Evolutionary conservation across 2,797 vertebrate genomes (phyloP).

Genomic region (Acomys russatus): DNA sequence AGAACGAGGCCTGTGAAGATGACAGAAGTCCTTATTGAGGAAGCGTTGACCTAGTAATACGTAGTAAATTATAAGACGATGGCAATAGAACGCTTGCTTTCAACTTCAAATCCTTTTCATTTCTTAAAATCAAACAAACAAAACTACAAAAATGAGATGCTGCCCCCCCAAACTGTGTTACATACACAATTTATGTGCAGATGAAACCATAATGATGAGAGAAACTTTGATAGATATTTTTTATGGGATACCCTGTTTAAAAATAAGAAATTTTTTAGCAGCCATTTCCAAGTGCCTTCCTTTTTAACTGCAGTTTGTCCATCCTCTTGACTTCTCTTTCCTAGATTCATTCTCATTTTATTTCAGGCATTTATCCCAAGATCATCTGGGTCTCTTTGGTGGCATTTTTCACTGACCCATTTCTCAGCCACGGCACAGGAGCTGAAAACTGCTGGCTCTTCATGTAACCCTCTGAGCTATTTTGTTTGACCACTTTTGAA

Average conservation of each 20-base stretch:
- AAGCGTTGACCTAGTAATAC: not conserved
- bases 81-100: slow-evolving; percentile 48
- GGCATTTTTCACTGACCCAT: not conserved
- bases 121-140: slow-evolving; percentile 37
- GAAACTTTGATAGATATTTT: not conserved
- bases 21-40: not conserved
- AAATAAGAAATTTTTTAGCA: not conserved
- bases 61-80: slow-evolving; percentile 17
- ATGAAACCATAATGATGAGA: not conserved
- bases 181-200: not conserved
- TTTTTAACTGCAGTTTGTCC: not conserved
- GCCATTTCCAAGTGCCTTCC: not conserved
- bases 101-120: not conserved
- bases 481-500: not conserved
- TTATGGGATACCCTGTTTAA: not conserved
- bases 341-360: not conserved
- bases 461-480: not conserved
- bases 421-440: too few relatives aligned
- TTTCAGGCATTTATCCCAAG: not conserved
- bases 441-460: not conserved
- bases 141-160: not conserved
- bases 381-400: not conserved
- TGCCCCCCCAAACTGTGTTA: not conserved
- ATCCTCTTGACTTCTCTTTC: not conserved
- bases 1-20: slow-evolving; percentile 41